phyloP scores from a whole-genome alignment of 2,888 invertebrate genomes.

The Diploptera punctata region DNA sequence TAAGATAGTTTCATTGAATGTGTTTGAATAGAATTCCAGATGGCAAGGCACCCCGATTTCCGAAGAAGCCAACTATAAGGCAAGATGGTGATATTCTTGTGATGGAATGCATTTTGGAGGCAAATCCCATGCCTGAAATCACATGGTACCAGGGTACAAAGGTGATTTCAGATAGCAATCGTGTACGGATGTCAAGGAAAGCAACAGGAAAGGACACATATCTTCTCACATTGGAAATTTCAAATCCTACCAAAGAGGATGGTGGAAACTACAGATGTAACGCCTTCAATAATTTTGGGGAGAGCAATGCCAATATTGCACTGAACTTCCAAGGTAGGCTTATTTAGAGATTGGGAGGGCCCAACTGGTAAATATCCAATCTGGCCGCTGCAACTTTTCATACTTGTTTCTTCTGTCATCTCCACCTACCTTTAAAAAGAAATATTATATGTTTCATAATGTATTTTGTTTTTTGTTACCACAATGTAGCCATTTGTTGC shows the following conservation, averaged over 20 bases:
- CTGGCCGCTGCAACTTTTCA: not conserved
- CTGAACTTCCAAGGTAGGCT: conserved; percentile 97
- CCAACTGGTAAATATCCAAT: not conserved
- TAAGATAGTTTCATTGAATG: too few relatives aligned
- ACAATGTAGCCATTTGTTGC: not conserved
- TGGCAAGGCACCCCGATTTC: conserved; percentile 94
- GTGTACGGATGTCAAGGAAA: conserved; percentile 91
- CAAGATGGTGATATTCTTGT: conserved; percentile 92
- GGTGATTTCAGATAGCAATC: conserved; percentile 80
- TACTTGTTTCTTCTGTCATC: not conserved
- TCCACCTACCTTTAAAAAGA: not conserved
- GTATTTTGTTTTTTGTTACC: not conserved
- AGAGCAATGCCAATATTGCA: conserved; percentile 99
- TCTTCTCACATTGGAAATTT: conserved; percentile 90
- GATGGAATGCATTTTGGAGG: conserved; percentile 96
- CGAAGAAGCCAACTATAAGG: conserved; percentile 94
- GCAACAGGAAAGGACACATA: conserved; percentile 90
- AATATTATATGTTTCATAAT: not conserved
- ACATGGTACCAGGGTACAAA: conserved; percentile 94
- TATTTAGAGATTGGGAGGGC: conserved; percentile 15
- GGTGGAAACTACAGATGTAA: conserved; percentile 99
- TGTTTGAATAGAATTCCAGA: conserved; percentile 83
- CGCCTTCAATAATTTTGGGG: conserved; percentile 97
- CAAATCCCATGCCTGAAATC: conserved; percentile 93
- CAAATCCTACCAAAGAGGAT: conserved; percentile 94